Conservation (phyloP, 2,113 vertebrate genomes). For the Spilogale gracilis region DNA sequence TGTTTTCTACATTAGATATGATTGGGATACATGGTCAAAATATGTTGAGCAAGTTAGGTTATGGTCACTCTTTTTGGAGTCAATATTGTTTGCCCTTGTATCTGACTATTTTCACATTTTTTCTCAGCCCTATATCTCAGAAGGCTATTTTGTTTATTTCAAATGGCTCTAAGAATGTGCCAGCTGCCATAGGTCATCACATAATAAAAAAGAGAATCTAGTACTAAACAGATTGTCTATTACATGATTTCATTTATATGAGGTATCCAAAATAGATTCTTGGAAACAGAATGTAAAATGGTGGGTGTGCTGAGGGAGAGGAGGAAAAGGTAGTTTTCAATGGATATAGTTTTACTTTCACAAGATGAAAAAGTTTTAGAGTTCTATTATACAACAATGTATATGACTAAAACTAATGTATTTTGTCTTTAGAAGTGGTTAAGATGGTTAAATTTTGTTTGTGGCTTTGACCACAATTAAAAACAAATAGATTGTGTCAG, state of each 20-base stretch:
- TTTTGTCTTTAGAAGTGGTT: not conserved
- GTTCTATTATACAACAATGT: not conserved
- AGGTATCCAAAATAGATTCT: not conserved
- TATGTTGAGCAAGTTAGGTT: not conserved
- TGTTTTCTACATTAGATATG: not conserved
- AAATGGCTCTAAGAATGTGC: not conserved
- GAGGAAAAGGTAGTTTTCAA: not conserved
- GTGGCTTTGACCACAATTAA: not conserved
- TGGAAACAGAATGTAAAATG: not conserved
- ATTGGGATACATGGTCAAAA: not conserved
- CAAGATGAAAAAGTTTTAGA: not conserved
- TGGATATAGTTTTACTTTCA: not conserved
- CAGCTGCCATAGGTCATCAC: not conserved
- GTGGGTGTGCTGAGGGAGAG: not conserved
- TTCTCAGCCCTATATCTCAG: not conserved
- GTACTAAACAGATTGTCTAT: not conserved
- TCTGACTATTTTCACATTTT: not conserved
- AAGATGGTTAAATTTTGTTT: not conserved
- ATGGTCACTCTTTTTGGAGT: not conserved
- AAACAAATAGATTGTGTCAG: not conserved
- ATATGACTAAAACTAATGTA: not conserved
- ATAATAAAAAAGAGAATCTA: not conserved
- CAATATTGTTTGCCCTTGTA: not conserved
- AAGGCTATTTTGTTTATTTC: constrained; percentile 36
- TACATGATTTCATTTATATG: not conserved